These are phyloP conservation scores for Chloropsis hardwickii DNA, from an alignment of 2,113 vertebrate genomes.

Conservation along the genomic window DNA sequence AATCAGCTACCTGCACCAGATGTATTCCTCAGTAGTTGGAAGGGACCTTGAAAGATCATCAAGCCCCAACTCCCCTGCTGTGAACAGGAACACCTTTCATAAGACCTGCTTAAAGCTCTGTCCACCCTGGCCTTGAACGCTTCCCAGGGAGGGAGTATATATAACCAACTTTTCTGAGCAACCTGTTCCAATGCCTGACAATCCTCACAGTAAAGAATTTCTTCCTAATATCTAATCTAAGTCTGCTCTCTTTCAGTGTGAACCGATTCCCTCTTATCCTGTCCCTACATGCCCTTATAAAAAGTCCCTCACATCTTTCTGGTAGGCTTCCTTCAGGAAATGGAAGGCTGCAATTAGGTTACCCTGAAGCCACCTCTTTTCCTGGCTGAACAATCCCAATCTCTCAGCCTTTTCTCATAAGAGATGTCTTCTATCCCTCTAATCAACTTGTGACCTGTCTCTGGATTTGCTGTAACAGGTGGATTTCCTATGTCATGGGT, in stretches of 20 bases:
- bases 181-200: neutral
- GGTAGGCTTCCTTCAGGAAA: neutral
- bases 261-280: neutral
- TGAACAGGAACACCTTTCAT: neutral
- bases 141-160: neutral
- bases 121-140: no score
- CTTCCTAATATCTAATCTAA: neutral
- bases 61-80: neutral
- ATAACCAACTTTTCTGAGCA: neutral
- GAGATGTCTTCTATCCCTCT: neutral
- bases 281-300: neutral
- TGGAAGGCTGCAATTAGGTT: neutral
- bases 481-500: accelerated
- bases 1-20: neutral
- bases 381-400: neutral
- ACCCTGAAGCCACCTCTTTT: accelerated
- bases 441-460: neutral
- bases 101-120: neutral
- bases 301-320: neutral
- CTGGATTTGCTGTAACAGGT: neutral
- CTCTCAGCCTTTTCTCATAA: neutral
- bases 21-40: neutral
- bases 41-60: neutral
- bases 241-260: neutral
- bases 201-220: neutral